These are phyloP conservation scores for Microplitis mediator DNA, from an alignment of 1,140 invertebrate species.

Conservation along the genomic window DNA sequence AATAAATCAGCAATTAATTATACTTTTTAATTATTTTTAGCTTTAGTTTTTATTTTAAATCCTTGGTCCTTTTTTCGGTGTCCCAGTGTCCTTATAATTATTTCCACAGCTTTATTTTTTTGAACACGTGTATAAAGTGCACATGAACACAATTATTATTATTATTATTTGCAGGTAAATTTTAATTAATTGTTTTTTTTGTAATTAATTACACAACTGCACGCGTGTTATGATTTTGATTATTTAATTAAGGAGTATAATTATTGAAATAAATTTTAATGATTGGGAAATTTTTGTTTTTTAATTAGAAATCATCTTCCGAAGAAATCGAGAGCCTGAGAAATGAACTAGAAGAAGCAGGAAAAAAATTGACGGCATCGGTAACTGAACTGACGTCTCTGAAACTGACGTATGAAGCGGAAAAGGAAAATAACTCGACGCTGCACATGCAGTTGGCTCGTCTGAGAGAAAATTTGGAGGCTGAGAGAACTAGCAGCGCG, in stretches of 20 bases:
- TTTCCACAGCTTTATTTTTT: too few species aligned
- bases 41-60: too few species aligned
- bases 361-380: constrained; percentile 34
- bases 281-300: neutral
- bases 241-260: neutral
- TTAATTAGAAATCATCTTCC: constrained; percentile 50
- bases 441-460: constrained; percentile 48
- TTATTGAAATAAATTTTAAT: neutral
- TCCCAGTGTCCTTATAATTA: too few species aligned
- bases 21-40: too few species aligned
- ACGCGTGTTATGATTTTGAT: neutral
- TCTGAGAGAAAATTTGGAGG: constrained; percentile 47
- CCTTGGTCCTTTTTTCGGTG: too few species aligned
- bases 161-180: too few species aligned
- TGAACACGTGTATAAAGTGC: too few species aligned
- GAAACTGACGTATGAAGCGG: constrained; percentile 45
- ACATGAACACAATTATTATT: too few species aligned
- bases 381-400: constrained; percentile 47
- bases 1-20: too few species aligned
- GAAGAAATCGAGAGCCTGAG: constrained; percentile 58
- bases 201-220: too few species aligned
- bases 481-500: constrained; percentile 43
- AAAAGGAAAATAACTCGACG: constrained; percentile 47
- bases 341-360: constrained; percentile 54
- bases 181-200: too few species aligned